Evolutionary conservation across 2,888 invertebrate genomes (phyloP).

Genomic region (Tridacna gigas): DNA sequence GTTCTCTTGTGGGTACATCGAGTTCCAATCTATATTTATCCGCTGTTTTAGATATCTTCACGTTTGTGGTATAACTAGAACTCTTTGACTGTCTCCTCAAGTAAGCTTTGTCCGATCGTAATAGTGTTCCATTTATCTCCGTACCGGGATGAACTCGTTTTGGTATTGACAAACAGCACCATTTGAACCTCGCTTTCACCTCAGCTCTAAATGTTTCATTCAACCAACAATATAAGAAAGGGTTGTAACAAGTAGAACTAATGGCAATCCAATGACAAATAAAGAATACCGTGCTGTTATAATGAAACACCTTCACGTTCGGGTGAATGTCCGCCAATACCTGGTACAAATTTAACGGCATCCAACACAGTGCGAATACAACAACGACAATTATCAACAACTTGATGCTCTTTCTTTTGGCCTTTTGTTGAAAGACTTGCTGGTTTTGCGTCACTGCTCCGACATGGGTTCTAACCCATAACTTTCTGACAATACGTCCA

Average conservation of each 20-base stretch:
- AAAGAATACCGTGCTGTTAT: constrained; percentile 84
- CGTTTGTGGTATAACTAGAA: constrained; percentile 19
- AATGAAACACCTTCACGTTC: constrained; percentile 76
- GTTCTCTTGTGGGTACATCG: constrained; percentile 51
- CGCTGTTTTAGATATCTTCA: constrained; percentile 34
- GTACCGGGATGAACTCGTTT: constrained; percentile 65
- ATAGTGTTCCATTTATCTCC: constrained; percentile 64
- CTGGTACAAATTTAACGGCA: constrained; percentile 86
- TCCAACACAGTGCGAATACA: constrained; percentile 85
- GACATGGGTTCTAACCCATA: constrained; percentile 82
- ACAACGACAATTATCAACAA: constrained; percentile 85
- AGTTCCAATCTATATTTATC: constrained; percentile 49
- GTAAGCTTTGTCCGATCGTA: constrained; percentile 61
- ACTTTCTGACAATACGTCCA: constrained; percentile 80
- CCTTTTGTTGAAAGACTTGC: constrained; percentile 81
- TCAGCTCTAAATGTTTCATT: constrained; percentile 85
- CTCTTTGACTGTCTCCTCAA: constrained; percentile 52
- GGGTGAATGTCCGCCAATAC: constrained; percentile 84
- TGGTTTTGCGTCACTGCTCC: constrained; percentile 85
- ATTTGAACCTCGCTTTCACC: constrained; percentile 79
- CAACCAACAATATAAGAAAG: constrained; percentile 86
- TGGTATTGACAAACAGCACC: constrained; percentile 68
- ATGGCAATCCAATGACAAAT: constrained; percentile 86
- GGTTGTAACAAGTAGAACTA: constrained; percentile 86
- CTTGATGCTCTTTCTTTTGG: constrained; percentile 85